Base-by-base conservation (phyloP, 2,797 vertebrate genomes). In the Sus cebifrons region DNA sequence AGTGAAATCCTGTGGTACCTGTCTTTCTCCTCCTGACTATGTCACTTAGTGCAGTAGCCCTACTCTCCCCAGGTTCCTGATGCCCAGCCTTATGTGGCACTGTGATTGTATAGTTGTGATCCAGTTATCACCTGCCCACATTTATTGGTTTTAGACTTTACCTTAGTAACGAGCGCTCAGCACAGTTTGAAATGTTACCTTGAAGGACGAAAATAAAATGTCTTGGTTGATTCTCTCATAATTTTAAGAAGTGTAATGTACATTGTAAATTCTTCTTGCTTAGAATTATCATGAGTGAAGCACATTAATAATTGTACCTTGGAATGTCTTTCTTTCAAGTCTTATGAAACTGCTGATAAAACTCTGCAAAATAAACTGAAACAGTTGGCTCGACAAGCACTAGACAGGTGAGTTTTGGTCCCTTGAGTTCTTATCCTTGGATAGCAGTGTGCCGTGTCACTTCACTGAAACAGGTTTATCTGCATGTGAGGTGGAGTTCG, bases 321-420 rank as follows among this genome's bases (percentile, higher is more conserved):
- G 94, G 54, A 86, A 93, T 93, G 6, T 96, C 84, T 97, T 88
- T 95, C 93, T 94, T 97, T 82, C 44, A 98, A 99, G 99, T 99
- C 99, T 79, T 99, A 98, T 79, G 99, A 99, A 98, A 99, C 99
- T n/a, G 99, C 99, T 44, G 99, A 99, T 98, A 98, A 99, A 98
- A 98, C 97, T 4, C 98, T 99, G 70, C 99, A 99, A 98, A 99
- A 98, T 84, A 99, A 99, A 98, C 98, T 99, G 98, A 99, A 99
- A 98, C 99, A 99, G 98, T 97, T 99, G 96, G 99, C 99, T 70
- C 99, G 99, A 56, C 99, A 99, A 97, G 99, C 99, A 4, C 98
- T 99, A 86, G 99, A 99, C 95, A 99, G 99, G 99, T 99, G 98
- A 98, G 98, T 97, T 75, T 94, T 85, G 73, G 40, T 87, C 75